phyloP scores from a whole-genome alignment of 2,113 vertebrate species.

The Harpagus bidentatus region DNA sequence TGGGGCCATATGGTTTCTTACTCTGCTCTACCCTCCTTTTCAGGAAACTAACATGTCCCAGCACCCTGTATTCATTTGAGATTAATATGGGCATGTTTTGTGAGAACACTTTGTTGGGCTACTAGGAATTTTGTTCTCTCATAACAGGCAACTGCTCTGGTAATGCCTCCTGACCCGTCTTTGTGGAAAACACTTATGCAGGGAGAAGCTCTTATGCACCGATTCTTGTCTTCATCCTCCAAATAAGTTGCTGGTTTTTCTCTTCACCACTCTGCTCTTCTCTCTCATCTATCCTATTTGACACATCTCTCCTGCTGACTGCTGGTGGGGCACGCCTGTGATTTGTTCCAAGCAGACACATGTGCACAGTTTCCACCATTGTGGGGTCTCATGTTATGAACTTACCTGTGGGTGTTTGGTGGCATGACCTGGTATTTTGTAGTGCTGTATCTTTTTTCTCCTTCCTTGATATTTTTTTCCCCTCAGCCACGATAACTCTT shows the following conservation, averaged over 20 bases:
- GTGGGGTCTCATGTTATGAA: conserved; percentile 8
- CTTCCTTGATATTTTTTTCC: conserved; percentile 30
- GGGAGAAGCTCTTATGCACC: background rate
- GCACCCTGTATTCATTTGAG: background rate
- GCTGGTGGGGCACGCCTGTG: background rate
- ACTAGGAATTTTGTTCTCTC: background rate
- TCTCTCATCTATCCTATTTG: background rate
- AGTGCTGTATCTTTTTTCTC: background rate
- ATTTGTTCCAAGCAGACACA: background rate
- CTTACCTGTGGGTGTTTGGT: conserved; percentile 53
- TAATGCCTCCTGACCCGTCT: background rate
- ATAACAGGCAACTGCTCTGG: background rate
- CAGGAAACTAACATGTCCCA: background rate
- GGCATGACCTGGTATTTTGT: conserved; percentile 40
- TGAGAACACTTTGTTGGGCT: background rate
- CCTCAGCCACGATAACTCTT: conserved; percentile 30
- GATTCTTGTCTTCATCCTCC: background rate
- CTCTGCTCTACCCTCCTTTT: background rate
- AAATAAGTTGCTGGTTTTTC: conserved; percentile 1
- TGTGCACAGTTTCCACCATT: background rate
- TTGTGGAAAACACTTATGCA: background rate
- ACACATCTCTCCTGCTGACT: conserved; percentile 6
- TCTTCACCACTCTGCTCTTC: conserved; percentile 5
- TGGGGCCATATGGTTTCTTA: conserved; percentile 2
- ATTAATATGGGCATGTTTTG: background rate